A percentile compares a stretch with the other conserved stretches of the same genome.
Evolutionary conservation across 2,113 vertebrate species (phyloP).

Genomic region (Anseranas semipalmata): DNA sequence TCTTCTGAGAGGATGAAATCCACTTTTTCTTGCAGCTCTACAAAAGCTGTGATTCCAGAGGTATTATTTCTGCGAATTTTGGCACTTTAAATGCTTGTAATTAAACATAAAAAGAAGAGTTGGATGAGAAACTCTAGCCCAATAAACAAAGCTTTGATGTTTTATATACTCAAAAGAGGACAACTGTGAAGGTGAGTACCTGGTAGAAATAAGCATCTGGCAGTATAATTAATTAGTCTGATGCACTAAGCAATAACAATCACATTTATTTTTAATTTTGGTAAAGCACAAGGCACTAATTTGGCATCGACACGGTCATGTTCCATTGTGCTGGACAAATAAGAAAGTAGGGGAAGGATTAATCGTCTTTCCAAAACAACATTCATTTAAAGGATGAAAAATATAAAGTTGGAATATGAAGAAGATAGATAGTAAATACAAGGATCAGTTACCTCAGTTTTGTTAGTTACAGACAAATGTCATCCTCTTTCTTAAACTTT

Average conservation of each 20-base stretch:
- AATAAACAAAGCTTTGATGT: conserved; percentile 5
- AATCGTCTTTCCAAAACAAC: neutral
- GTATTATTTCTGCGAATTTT: conserved; percentile 50
- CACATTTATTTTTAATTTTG: neutral
- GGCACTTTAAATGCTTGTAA: conserved; percentile 52
- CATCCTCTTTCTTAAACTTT: neutral
- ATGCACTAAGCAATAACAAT: neutral
- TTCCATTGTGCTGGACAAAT: neutral
- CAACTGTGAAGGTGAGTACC: neutral
- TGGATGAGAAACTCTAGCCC: neutral
- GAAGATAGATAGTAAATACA: neutral
- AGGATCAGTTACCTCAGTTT: neutral
- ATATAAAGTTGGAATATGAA: accelerated
- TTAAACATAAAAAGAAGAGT: conserved; percentile 30
- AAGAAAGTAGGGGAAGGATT: neutral
- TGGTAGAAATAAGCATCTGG: neutral
- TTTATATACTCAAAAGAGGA: neutral
- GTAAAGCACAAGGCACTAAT: neutral
- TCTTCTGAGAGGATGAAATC: conserved; percentile 42
- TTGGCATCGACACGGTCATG: neutral
- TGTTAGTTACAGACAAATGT: neutral
- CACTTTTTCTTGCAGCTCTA: conserved; percentile 2
- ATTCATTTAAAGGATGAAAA: neutral
- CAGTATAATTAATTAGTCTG: neutral
- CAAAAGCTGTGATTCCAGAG: neutral